Base-by-base conservation (phyloP, 2,797 vertebrate genomes). In the Esox lucius region DNA sequence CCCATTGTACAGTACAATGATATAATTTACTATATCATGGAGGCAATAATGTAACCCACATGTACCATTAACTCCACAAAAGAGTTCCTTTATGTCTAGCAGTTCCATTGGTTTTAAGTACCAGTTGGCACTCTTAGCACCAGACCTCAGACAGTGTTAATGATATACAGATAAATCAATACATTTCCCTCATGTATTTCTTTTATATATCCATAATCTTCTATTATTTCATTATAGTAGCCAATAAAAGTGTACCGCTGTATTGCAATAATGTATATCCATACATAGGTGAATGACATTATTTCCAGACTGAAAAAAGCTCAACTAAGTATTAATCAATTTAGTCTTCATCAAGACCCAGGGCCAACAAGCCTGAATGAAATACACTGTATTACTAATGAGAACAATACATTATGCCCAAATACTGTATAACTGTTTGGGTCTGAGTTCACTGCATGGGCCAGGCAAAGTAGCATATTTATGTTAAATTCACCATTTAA, bases 171-270 rank as follows among this genome's bases (percentile, higher is more conserved):
- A 71, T 72, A 59, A 83, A 85, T 84, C 65, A 11, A 69, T 72
- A 19, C 49, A 24, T 61, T 35, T 39, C 26, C 22, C 56, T 69
- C 68, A 35, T 22, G 35, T 67, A 70, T 76, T 76, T 62, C 77
- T 82, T 87, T 81, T 79, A 79, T 84, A 85, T 81, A 80, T 77
- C 71, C 76, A 78, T 87, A 70, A 76, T 81, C 81, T 79, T 71
- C 72, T 70, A 70, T 74, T 70, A 74, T 78, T 74, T 66, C 48
- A 78, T 73, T 70, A 70, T 42, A 39, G 31, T 59, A 53, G 22
- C 72, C 64, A 24, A 71, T 74, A 74, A 74, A 71, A 66, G 53
- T 17, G 31, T 64, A 71, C 66, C 49, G 51, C 74, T 9, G 48
- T 51, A 70, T 70, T 53, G 39, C 46, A 65, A 49, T 70, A 70